Evolutionary conservation across 2,888 invertebrate species (phyloP).

Genomic region (Synergus itoensis): DNA sequence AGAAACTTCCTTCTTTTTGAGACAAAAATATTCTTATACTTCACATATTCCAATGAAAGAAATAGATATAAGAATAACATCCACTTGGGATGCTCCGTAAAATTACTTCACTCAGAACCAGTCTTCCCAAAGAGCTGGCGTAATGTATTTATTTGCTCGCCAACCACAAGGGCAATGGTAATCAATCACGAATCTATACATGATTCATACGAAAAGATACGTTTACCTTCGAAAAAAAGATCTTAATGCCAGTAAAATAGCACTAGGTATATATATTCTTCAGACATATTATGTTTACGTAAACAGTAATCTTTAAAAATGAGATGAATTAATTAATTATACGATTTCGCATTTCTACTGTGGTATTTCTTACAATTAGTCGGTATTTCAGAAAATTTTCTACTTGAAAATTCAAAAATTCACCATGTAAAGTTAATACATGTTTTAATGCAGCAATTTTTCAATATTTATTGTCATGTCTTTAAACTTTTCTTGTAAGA

Average conservation of each 20-base stretch:
- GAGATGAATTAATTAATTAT: neutral
- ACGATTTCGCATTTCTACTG: too few relatives aligned
- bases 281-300: neutral
- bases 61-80: constrained; percentile 17
- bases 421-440: too few relatives aligned
- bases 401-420: neutral
- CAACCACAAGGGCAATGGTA: constrained; percentile 40
- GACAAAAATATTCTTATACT: neutral
- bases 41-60: neutral
- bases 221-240: constrained; percentile 53
- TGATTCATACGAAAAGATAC: constrained; percentile 58
- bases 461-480: too few relatives aligned
- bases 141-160: constrained; percentile 24
- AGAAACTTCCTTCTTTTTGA: neutral
- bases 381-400: neutral
- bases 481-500: too few relatives aligned
- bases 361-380: too few relatives aligned
- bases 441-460: too few relatives aligned
- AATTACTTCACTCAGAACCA: constrained; percentile 15
- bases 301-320: constrained; percentile 2
- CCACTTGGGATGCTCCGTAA: constrained; percentile 14
- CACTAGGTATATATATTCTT: neutral
- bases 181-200: constrained; percentile 64
- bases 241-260: constrained; percentile 27
- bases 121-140: neutral